Evolutionary conservation across 2,888 invertebrate species (phyloP).

Genomic region (Ormyrus nitidulus): DNA sequence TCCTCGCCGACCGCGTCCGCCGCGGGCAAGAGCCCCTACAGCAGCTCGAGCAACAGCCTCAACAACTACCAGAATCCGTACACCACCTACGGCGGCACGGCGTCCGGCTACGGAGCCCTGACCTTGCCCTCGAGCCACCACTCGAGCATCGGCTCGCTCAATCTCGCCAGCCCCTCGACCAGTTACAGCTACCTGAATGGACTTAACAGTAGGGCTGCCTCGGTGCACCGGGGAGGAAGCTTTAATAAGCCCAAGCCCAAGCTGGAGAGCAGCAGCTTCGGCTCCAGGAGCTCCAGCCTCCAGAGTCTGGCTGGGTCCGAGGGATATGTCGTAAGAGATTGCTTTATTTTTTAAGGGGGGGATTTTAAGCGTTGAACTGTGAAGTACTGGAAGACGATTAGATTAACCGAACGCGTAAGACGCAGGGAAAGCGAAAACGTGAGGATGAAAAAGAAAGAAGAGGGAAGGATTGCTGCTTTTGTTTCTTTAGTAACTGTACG

Average conservation of each 20-base stretch:
- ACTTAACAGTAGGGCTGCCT: slow-evolving; percentile 63
- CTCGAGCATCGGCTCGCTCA: slow-evolving; percentile 78
- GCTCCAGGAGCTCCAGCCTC: slow-evolving; percentile 72
- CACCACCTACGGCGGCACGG: slow-evolving; percentile 79
- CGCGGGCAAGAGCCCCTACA: slow-evolving; percentile 64
- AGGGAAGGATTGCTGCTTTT: too few species aligned
- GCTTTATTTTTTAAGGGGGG: too few species aligned
- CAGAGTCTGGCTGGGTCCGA: slow-evolving; percentile 80
- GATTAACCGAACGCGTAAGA: too few species aligned
- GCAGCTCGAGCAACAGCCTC: slow-evolving; percentile 72
- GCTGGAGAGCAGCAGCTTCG: slow-evolving; percentile 62
- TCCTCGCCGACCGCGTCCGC: slow-evolving; percentile 4
- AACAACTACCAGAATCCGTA: slow-evolving; percentile 75
- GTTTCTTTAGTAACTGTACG: too few species aligned
- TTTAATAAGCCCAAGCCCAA: slow-evolving; percentile 68
- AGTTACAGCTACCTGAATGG: slow-evolving; percentile 62
- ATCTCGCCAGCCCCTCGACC: slow-evolving; percentile 77
- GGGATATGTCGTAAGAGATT: slow-evolving; percentile 87
- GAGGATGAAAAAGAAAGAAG: too few species aligned
- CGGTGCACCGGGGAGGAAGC: slow-evolving; percentile 67
- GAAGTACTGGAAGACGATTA: too few species aligned
- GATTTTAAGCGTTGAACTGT: too few species aligned
- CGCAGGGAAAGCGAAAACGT: too few species aligned
- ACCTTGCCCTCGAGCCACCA: slow-evolving; percentile 79
- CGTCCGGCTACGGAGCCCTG: slow-evolving; percentile 83